phyloP scores from a whole-genome alignment of 2,113 vertebrate genomes.

The Struthidea cinerea region DNA sequence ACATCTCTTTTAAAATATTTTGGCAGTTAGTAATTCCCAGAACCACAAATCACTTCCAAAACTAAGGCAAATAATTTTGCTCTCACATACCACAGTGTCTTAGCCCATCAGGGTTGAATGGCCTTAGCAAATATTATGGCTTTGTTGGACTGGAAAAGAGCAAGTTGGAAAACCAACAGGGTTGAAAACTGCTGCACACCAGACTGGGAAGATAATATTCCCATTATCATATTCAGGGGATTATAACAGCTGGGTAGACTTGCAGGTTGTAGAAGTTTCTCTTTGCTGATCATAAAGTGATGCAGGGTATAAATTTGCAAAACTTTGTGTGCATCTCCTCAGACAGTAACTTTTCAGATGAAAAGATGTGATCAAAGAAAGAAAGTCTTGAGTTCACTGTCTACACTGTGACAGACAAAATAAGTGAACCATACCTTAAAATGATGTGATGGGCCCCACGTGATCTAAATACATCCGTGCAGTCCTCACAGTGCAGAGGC shows the following conservation, averaged over 20 bases:
- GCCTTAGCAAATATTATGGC: neutral
- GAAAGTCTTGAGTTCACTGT: neutral
- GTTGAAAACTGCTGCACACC: neutral
- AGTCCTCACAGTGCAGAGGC: neutral
- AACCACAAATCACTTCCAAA: constrained; percentile 5
- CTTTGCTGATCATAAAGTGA: neutral
- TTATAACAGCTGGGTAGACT: neutral
- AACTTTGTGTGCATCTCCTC: neutral
- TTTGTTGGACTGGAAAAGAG: neutral
- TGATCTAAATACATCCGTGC: neutral
- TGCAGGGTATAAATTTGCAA: neutral
- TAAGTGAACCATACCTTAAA: neutral
- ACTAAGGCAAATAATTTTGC: neutral
- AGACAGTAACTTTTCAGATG: neutral
- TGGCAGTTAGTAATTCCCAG: neutral
- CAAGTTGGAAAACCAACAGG: neutral
- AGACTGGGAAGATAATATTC: neutral
- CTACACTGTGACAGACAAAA: neutral
- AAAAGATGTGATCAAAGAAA: neutral
- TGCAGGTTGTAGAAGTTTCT: neutral
- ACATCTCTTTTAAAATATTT: neutral
- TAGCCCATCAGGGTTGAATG: constrained; percentile 10
- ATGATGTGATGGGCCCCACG: neutral
- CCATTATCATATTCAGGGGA: neutral
- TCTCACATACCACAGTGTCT: neutral